These are phyloP conservation scores for Drosophila dunni DNA, from an alignment of 1,140 invertebrate species.

Conservation along the genomic window DNA sequence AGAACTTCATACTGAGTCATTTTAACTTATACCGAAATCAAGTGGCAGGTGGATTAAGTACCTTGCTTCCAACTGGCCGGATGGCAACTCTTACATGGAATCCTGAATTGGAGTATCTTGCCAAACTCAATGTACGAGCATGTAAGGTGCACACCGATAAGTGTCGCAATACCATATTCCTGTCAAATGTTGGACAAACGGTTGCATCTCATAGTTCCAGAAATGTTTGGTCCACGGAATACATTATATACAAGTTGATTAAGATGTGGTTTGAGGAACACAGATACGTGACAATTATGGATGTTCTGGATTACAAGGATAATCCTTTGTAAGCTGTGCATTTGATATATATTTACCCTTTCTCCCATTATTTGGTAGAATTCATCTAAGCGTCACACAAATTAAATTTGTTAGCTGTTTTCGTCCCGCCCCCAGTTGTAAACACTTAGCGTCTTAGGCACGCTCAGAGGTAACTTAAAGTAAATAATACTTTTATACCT, in stretches of 20 bases:
- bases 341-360: too few species aligned
- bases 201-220: slow-evolving; percentile 23
- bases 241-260: neutral
- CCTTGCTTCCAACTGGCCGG: slow-evolving; percentile 39
- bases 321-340: too few species aligned
- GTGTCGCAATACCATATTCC: slow-evolving; percentile 47
- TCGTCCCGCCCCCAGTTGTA: too few species aligned
- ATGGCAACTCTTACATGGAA: slow-evolving; percentile 67
- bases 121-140: slow-evolving; percentile 50
- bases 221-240: neutral
- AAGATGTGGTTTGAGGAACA: slow-evolving; percentile 45
- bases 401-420: too few species aligned
- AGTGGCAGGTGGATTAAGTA: slow-evolving; percentile 29
- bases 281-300: too few species aligned
- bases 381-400: too few species aligned
- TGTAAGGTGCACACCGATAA: slow-evolving; percentile 43
- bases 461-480: too few species aligned
- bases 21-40: slow-evolving; percentile 37
- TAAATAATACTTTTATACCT: too few species aligned
- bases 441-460: too few species aligned
- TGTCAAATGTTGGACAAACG: slow-evolving; percentile 49
- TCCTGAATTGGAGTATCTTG: slow-evolving; percentile 55
- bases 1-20: neutral
- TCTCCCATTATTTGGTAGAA: too few species aligned
- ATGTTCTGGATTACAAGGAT: too few species aligned